Base-by-base conservation (phyloP, 2,113 vertebrate genomes). In the Petroica traversi region DNA sequence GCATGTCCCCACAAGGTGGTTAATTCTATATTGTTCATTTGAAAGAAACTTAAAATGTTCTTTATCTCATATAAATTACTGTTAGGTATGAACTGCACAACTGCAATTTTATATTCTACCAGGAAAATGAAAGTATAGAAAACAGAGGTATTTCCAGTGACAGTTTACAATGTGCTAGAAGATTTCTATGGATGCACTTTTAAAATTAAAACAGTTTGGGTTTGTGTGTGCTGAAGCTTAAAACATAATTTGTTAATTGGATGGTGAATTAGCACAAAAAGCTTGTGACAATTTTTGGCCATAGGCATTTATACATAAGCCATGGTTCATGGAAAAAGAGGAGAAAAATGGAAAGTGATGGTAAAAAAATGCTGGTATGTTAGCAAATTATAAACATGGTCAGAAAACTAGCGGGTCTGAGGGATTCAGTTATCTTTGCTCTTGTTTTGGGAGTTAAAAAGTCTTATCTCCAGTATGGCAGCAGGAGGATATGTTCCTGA, bases 191-290 rank as follows among this genome's bases (percentile, higher is more conserved):
- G 34, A 58, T 69, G 43, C 10, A 14, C 24, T 88, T 86, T 64
- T 23, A 64, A 82, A 89, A 88, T 88, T 16, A 68, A 82, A 85
- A 25, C 9, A 23, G 25, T 67, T 96, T 95, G 33, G 0, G 31
- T 85, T 78, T 64, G 8, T 85, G 81, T 68, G 31, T 90, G 54
- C 71, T 88, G 62, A 85, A 93, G 66, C 71, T 82, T 79, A 61
- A 90, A 45, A 79, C 15, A 51, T 64, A 82, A 88, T 89, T 94
- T 12, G 3, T 83, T 93, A 93, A 85, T 75, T 63, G 46, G 79
- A 85, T 4, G 5, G 74, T 71, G 78, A 95, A 49, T 96, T 95
- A 20, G 23, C 38, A 64, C 33, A 88, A 93, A 94, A 94, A 82
- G 46, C 48, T 85, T 80, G 54, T 92, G 75, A 83, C 78, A 64